Evolutionary conservation across 2,797 vertebrate genomes (phyloP).

Genomic region (Labroides dimidiatus): DNA sequence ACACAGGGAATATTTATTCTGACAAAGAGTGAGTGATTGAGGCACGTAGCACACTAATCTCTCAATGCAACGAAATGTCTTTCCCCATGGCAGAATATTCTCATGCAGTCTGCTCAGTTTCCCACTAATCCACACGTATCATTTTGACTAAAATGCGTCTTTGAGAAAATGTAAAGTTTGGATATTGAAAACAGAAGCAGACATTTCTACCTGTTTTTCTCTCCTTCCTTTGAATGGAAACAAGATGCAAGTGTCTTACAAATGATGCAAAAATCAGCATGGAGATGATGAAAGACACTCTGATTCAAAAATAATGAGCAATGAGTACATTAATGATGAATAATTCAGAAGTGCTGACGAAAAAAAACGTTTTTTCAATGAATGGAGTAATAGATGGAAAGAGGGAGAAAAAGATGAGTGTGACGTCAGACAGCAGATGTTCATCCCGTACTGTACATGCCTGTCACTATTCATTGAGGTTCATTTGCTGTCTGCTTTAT

Average conservation of each 20-base stretch:
- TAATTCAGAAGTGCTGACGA: conserved; percentile 27
- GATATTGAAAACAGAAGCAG: conserved; percentile 24
- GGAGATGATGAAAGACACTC: neutral
- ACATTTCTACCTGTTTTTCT: conserved; percentile 1
- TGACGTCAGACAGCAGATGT: conserved; percentile 59
- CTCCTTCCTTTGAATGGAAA: conserved; percentile 4
- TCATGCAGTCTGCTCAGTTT: conserved; percentile 59
- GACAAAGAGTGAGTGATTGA: conserved; percentile 72
- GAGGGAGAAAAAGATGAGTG: conserved; percentile 9
- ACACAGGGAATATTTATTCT: conserved; percentile 68
- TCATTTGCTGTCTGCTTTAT: conserved; percentile 52
- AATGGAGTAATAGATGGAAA: neutral
- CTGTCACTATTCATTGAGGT: conserved; percentile 46
- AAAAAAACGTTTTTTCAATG: neutral
- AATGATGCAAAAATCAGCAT: conserved; percentile 22
- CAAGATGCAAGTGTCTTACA: conserved; percentile 5
- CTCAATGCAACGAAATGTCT: conserved; percentile 71
- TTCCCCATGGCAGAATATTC: conserved; percentile 62
- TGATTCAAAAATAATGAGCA: conserved; percentile 34
- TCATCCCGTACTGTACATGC: conserved; percentile 38
- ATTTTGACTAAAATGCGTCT: conserved; percentile 50
- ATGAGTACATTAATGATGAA: conserved; percentile 11
- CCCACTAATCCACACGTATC: conserved; percentile 68
- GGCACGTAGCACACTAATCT: conserved; percentile 65
- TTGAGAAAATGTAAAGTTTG: conserved; percentile 45